Evolutionary conservation across 2,113 vertebrate genomes (phyloP).

Genomic region (Syngnathoides biaculeatus): DNA sequence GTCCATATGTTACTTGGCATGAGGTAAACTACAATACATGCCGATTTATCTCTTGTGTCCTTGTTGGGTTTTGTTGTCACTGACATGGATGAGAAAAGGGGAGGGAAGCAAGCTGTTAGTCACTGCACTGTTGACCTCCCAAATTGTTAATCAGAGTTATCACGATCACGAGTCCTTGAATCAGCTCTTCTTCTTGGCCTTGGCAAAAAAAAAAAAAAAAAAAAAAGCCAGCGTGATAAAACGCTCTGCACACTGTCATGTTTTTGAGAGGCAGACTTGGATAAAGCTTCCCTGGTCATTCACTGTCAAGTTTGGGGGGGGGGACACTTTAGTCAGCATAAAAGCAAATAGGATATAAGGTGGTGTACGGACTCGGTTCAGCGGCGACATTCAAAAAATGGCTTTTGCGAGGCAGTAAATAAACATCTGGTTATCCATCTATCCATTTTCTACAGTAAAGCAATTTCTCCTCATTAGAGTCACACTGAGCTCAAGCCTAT

Average conservation of each 20-base stretch:
- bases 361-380: neutral
- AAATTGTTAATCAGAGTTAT: constrained; percentile 50
- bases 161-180: constrained; percentile 46
- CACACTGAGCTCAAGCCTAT: neutral
- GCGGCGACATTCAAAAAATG: neutral
- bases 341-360: constrained; percentile 48
- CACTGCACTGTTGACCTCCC: constrained; percentile 39
- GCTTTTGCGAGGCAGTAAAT: neutral
- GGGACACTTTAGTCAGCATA: constrained; percentile 52
- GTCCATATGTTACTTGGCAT: constrained; percentile 50
- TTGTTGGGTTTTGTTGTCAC: constrained; percentile 43
- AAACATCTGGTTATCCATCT: neutral
- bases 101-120: constrained; percentile 5
- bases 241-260: constrained; percentile 51
- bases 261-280: constrained; percentile 52
- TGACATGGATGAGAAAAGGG: constrained; percentile 38
- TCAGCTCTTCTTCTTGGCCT: constrained; percentile 54
- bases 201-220: too few relatives aligned
- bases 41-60: constrained; percentile 53
- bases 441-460: neutral
- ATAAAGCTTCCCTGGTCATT: constrained; percentile 52
- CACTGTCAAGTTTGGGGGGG: constrained; percentile 36
- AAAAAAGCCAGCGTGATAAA: constrained; percentile 50
- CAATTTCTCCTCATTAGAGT: neutral
- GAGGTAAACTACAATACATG: constrained; percentile 54